Evolutionary conservation across 2,797 vertebrate genomes (phyloP), one percentile per base, ranked within the genome.

Genomic region (Brachymystax lenok): DNA sequence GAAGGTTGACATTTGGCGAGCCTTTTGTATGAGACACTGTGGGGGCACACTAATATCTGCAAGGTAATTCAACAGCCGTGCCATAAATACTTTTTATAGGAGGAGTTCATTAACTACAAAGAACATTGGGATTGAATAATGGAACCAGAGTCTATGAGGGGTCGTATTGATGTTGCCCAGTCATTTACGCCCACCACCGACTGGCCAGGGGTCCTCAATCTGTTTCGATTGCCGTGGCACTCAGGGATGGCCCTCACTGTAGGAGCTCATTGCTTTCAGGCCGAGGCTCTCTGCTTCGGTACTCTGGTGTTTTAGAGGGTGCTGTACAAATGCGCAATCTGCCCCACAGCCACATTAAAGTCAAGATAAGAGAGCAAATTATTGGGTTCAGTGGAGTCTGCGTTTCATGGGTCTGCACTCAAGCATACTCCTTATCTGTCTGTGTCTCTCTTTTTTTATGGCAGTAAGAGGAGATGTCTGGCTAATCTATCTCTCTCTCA

Each of bases 21-120:
- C 79, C 80, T 84, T 77, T 69, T 77, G 83, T 67, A 6, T 33
- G 75, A 13, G 40, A 74, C 85, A 71, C 86, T 87, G 79, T 76
- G 73, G 0, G 77, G 74, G 74, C 76, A 74, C 75, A 77, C 82
- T 74, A 50, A 78, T 80, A 71, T 69, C 74, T 80, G 79, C 79
- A 1, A 73, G 85, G 77, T 74, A 77, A 84, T 87, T 80, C 82
- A 80, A 83, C 63, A 86, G 80, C 75, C 73, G 33, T 82, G 67
- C 77, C 74, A 71, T 1, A 73, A 88, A 77, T 68, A 83, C 76
- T 72, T 81, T 82, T 77, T 40, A 21, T 28, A 19, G 66, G 0
- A 46, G 78, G 80, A 88, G 80, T 89, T 88, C 80, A 90, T 89
- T 88, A 91, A 88, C 77, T 81, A 79, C 77, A 46, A 79, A 73